These are phyloP conservation scores for Anser cygnoides DNA, from an alignment of 2,113 vertebrate species.

Conservation along the genomic window DNA sequence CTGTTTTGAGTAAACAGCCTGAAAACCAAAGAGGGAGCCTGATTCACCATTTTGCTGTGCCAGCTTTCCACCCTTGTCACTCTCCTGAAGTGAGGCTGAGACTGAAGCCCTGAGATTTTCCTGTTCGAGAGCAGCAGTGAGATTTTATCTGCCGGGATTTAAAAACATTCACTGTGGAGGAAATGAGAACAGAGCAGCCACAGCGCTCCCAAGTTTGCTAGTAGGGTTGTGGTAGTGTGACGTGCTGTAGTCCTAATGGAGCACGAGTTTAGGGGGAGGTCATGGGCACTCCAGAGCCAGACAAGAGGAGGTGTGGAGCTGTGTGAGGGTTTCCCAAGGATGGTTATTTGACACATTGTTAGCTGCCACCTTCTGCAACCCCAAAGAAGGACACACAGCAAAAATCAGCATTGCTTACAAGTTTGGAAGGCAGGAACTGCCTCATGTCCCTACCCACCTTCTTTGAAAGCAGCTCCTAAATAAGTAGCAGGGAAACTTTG, in stretches of 20 bases:
- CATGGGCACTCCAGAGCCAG: neutral
- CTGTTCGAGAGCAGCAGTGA: neutral
- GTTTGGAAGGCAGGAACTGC: neutral
- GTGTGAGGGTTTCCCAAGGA: neutral
- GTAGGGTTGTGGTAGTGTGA: neutral
- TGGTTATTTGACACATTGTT: neutral
- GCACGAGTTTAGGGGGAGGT: neutral
- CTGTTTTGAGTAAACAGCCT: slow-evolving; percentile 51
- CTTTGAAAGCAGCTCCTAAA: neutral
- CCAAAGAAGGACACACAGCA: neutral
- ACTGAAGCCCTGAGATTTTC: neutral
- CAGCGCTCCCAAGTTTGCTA: fast-evolving
- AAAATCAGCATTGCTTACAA: fast-evolving
- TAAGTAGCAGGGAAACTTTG: neutral
- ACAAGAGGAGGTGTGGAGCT: neutral
- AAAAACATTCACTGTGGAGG: neutral
- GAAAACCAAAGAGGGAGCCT: slow-evolving; percentile 49
- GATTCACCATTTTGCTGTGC: slow-evolving; percentile 38
- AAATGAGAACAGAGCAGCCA: neutral
- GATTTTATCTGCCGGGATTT: neutral
- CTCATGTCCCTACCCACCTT: neutral
- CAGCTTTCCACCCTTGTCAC: slow-evolving; percentile 39
- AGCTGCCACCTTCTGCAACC: neutral
- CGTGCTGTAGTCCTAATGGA: neutral
- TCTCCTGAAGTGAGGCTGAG: neutral